Base-by-base conservation (phyloP, 2,888 invertebrate species). In the Agonopterix arenella region DNA sequence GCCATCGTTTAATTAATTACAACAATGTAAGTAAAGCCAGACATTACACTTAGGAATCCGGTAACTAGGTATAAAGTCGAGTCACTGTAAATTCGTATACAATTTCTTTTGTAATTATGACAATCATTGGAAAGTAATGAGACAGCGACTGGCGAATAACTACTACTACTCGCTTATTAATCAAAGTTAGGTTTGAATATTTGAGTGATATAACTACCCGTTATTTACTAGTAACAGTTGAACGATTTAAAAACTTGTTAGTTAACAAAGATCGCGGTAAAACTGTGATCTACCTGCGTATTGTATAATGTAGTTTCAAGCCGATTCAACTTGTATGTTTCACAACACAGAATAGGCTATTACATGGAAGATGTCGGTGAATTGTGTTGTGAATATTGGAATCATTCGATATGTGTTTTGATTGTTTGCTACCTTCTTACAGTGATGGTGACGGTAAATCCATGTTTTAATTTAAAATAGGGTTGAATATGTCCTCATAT, bases 291-390 rank as follows among this genome's bases (percentile, higher is more conserved):
- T 45, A 48, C 42, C 44, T 47, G 42, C 49, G 48, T 40, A 49
- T 70, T 68, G 61, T 61, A 62, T 69, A 68, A 69, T 58, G 57
- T 56, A 56, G 61, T 60, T 68, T 63, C 59, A 61, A 62, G 57
- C 54, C 55, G 13, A 43, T 11, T n/a, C 55, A 50, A 53, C 53
- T 58, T 49, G 57, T 49, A 49, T 54, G 46, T 57, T 55, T 55
- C 53, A 52, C 48, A 55, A 57, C 52, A 51, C 13, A 50, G 45
- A 49, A 43, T 51, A 42, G 46, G 52, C 54, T 55, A 52, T 41
- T 54, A 57, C 57, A 51, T 62, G 53, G 59, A 60, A 55, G 57
- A 55, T 60, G 57, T 54, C 57, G 55, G 52, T 43, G 45, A 42
- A 18, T 46, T 40, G 47, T 44, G 38, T 45, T 51, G 47, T 41